These are phyloP conservation scores for Mirza zaza DNA, from an alignment of 2,113 vertebrate species.

Conservation along the genomic window DNA sequence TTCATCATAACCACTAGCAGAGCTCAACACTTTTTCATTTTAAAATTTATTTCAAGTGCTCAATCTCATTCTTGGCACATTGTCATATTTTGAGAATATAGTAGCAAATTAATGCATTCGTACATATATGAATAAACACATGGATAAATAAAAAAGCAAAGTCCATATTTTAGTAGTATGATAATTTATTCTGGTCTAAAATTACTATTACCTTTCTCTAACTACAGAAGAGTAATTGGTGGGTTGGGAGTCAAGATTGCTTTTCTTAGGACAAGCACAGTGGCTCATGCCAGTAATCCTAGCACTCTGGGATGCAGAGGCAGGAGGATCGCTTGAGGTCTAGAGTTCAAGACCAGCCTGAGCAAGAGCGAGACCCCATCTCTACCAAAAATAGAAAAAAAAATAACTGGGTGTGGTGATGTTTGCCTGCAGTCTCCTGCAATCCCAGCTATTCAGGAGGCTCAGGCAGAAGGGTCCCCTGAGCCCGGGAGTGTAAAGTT, in stretches of 20 bases:
- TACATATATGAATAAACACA: background rate
- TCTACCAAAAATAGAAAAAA: too few species aligned
- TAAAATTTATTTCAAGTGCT: background rate
- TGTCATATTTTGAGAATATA: background rate
- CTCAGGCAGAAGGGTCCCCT: too few species aligned
- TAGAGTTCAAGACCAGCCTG: too few species aligned
- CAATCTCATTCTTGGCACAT: background rate
- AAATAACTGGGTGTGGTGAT: too few species aligned
- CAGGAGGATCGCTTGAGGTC: too few species aligned
- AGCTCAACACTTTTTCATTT: background rate
- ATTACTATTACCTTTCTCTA: background rate
- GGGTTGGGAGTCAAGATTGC: background rate
- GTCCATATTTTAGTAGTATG: background rate
- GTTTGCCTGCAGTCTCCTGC: too few species aligned
- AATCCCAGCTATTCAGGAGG: too few species aligned
- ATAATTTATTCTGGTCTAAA: background rate
- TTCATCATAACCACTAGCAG: background rate
- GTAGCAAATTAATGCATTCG: background rate
- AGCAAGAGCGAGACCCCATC: too few species aligned
- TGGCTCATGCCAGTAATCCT: too few species aligned
- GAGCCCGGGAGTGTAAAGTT: too few species aligned
- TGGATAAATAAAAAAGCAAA: background rate
- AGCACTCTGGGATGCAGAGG: too few species aligned
- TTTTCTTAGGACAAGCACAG: too few species aligned
- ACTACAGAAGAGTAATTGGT: background rate